Conservation (phyloP, 64 coral and sea anemone species). For the Pocillopora verrucosa region DNA sequence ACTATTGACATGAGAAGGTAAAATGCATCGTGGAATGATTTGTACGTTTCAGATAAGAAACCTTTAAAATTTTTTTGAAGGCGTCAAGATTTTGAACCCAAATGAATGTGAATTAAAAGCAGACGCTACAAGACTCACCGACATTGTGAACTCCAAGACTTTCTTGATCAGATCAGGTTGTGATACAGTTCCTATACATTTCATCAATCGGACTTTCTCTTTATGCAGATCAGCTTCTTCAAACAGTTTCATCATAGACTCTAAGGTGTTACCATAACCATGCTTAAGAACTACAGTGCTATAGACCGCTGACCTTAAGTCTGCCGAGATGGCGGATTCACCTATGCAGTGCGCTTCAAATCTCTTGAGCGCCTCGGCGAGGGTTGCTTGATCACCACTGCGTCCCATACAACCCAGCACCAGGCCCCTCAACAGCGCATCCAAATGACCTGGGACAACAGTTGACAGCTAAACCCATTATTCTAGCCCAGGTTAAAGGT, state of each 20-base stretch:
- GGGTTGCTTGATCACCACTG: conserved; percentile 71
- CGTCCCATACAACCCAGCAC: conserved; percentile 79
- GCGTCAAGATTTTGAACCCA: background rate
- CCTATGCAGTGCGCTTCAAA: conserved; percentile 85
- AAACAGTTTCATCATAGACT: conserved; percentile 66
- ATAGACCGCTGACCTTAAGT: conserved; percentile 84
- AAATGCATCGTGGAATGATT: no score
- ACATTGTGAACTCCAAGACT: conserved; percentile 88
- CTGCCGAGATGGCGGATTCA: conserved; percentile 59
- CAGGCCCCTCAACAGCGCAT: conserved; percentile 81
- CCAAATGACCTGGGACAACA: conserved; percentile 70
- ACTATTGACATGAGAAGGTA: no score
- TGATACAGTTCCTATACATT: conserved; percentile 78
- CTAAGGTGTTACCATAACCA: conserved; percentile 61
- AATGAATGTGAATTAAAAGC: background rate
- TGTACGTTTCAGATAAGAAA: no score
- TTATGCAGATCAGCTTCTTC: conserved; percentile 83
- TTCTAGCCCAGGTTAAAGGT: no score
- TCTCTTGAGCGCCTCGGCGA: conserved; percentile 77
- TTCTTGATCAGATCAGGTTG: conserved; percentile 85
- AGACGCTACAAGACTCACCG: conserved; percentile 43
- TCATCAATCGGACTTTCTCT: conserved; percentile 82
- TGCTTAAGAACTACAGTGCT: conserved; percentile 82
- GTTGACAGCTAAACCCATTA: no score
- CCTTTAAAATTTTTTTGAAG: no score